phyloP scores from a whole-genome alignment of 1,140 invertebrate species.

The Vanessa atalanta region DNA sequence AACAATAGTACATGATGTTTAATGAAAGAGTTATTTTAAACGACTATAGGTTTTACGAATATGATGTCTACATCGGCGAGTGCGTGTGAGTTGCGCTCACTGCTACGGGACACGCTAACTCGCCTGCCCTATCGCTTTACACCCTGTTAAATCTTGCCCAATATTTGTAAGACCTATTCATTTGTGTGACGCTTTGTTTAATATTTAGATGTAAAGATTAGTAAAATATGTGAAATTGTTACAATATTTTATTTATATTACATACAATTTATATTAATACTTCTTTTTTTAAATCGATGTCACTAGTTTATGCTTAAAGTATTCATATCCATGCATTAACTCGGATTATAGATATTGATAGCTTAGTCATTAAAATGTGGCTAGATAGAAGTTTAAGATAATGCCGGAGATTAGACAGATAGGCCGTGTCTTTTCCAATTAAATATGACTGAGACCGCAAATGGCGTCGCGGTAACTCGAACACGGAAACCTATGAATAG shows the following conservation, averaged over 20 bases:
- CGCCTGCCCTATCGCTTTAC: conserved; percentile 75
- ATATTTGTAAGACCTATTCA: conserved; percentile 76
- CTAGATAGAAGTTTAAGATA: neutral
- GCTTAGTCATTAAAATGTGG: too few species aligned
- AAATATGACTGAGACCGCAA: conserved; percentile 34
- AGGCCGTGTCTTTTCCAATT: conserved; percentile 58
- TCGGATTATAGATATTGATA: too few species aligned
- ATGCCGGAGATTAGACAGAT: conserved; percentile 12
- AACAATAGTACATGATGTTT: conserved; percentile 2
- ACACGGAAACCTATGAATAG: conserved; percentile 67
- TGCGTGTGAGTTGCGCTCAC: conserved; percentile 54
- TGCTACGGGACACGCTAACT: conserved; percentile 59
- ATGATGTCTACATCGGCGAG: conserved; percentile 63
- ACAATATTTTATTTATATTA: too few species aligned
- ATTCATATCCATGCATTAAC: too few species aligned
- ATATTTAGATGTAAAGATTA: conserved; percentile 55
- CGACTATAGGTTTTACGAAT: conserved; percentile 34
- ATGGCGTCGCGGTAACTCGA: conserved; percentile 36
- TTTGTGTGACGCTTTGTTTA: conserved; percentile 62
- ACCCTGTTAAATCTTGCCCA: conserved; percentile 72
- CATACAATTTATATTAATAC: too few species aligned
- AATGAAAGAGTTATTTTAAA: conserved; percentile 38
- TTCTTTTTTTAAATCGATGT: too few species aligned
- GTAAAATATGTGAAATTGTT: neutral
- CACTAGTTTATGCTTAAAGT: too few species aligned